These are phyloP conservation scores for Prietella phreatophila DNA, from an alignment of 2,113 vertebrate genomes.

Conservation along the genomic window DNA sequence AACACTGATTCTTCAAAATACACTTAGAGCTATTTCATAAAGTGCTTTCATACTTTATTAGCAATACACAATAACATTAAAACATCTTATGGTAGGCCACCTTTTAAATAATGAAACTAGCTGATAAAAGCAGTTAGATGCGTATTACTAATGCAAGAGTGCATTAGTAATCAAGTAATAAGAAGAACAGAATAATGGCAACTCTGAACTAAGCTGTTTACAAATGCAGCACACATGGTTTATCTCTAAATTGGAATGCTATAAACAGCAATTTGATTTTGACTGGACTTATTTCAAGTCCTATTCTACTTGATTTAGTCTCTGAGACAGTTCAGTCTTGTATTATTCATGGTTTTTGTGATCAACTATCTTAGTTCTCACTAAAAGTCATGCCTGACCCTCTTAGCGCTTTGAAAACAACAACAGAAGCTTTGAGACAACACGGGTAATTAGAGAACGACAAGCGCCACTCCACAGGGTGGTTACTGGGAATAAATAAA, in stretches of 20 bases:
- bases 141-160: conserved; percentile 41
- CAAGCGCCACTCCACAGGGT: conserved; percentile 22
- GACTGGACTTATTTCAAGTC: conserved; percentile 30
- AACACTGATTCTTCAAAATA: conserved; percentile 17
- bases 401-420: conserved; percentile 46
- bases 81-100: conserved; percentile 1
- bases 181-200: conserved; percentile 29
- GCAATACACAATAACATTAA: conserved; percentile 14
- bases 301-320: conserved; percentile 42
- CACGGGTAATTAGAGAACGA: conserved; percentile 40
- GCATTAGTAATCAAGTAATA: conserved; percentile 39
- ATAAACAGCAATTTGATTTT: not conserved
- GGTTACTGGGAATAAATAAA: conserved; percentile 37
- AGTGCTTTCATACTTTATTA: conserved; percentile 15
- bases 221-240: conserved; percentile 4
- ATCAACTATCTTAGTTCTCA: conserved; percentile 44
- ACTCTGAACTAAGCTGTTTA: conserved; percentile 39
- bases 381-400: conserved; percentile 29
- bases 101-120: conserved; percentile 43
- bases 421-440: conserved; percentile 40
- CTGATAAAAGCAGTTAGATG: conserved; percentile 40
- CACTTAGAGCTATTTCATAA: conserved; percentile 15
- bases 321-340: conserved; percentile 44
- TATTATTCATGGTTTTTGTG: conserved; percentile 52
- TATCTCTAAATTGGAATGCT: not conserved